These are phyloP conservation scores for Abramis brama DNA, from an alignment of 2,113 vertebrate species.

Conservation along the genomic window DNA sequence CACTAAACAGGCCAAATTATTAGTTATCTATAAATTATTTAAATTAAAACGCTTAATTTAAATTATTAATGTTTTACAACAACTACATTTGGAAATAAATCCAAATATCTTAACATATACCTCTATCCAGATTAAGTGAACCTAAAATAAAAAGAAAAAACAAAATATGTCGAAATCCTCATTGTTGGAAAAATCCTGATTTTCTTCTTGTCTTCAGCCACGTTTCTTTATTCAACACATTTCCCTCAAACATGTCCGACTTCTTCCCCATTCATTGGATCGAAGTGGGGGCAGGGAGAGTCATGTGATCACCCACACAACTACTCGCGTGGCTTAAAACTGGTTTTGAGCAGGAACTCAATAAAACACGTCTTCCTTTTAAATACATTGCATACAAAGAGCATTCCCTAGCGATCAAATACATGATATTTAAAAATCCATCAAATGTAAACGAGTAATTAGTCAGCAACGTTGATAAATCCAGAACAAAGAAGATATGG, in stretches of 20 bases:
- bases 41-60: not conserved
- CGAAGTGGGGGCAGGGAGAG: conserved; percentile 70
- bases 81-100: not conserved
- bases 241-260: conserved; percentile 81
- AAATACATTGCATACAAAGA: not conserved
- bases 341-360: not conserved
- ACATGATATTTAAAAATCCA: not conserved
- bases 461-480: conserved; percentile 25
- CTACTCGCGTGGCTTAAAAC: not conserved
- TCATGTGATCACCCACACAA: conserved; percentile 67
- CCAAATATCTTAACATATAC: conserved; percentile 20
- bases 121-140: conserved; percentile 32
- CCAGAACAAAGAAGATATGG: conserved; percentile 34
- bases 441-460: not conserved
- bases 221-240: conserved; percentile 76
- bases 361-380: conserved; percentile 8
- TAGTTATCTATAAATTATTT: not conserved
- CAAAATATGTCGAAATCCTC: conserved; percentile 64
- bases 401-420: not conserved
- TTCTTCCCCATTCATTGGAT: conserved; percentile 64
- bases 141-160: conserved; percentile 21
- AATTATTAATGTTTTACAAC: not conserved
- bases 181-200: conserved; percentile 66
- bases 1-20: not conserved
- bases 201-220: conserved; percentile 74